Evolutionary conservation across 2,888 invertebrate species (phyloP).

Genomic region (Atrina japonica): DNA sequence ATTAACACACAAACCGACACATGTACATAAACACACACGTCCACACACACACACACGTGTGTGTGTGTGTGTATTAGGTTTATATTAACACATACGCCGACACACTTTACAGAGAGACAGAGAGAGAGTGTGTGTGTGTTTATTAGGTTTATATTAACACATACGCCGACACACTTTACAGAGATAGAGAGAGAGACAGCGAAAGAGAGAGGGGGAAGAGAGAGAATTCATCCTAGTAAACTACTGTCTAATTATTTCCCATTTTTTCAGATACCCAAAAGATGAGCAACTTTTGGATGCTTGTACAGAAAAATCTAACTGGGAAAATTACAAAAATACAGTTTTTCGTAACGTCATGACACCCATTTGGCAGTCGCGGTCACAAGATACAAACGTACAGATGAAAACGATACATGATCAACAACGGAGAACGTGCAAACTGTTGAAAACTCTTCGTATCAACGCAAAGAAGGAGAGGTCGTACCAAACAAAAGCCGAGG

Average conservation of each 20-base stretch:
- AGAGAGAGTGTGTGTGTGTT: too few relatives aligned
- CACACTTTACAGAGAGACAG: too few relatives aligned
- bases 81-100: neutral
- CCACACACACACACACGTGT: too few relatives aligned
- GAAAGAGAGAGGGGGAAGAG: too few relatives aligned
- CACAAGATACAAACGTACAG: constrained; percentile 14
- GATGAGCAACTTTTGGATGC: constrained; percentile 59
- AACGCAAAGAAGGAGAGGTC: neutral
- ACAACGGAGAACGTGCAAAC: constrained; percentile 8
- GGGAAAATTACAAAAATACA: constrained; percentile 63
- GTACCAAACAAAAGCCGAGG: neutral
- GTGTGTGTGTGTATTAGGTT: too few relatives aligned
- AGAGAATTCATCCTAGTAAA: neutral
- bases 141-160: neutral
- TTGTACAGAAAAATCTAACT: constrained; percentile 57
- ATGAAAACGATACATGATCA: constrained; percentile 4
- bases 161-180: too few relatives aligned
- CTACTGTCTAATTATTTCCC: neutral
- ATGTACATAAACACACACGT: too few relatives aligned
- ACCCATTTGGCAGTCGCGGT: constrained; percentile 5
- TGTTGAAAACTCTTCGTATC: constrained; percentile 21
- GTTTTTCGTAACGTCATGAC: constrained; percentile 22
- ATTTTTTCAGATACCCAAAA: constrained; percentile 55
- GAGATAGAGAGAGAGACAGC: too few relatives aligned
- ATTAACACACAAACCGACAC: too few relatives aligned